phyloP scores from a whole-genome alignment of 2,113 vertebrate genomes.

The Caloenas nicobarica region DNA sequence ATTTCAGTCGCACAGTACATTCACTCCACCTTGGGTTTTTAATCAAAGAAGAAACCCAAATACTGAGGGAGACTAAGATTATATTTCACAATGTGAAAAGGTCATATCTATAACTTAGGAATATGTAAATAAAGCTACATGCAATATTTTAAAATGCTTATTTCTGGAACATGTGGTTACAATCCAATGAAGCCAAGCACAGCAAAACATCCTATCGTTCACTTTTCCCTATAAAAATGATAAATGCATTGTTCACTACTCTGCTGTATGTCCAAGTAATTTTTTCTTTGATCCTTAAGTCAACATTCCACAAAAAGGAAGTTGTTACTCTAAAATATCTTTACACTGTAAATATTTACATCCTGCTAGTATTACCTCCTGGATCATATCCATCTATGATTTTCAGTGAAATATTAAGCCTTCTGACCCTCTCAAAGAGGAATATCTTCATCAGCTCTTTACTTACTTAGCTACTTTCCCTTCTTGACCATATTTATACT shows the following conservation, averaged over 20 bases:
- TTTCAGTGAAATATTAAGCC: not conserved
- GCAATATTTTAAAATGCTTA: not conserved
- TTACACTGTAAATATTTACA: constrained; percentile 38
- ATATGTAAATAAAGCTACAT: not conserved
- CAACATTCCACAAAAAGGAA: not conserved
- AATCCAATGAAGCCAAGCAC: not conserved
- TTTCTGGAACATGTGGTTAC: not conserved
- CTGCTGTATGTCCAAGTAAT: not conserved
- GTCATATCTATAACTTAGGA: not conserved
- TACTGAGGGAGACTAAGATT: not conserved
- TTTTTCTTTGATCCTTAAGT: not conserved
- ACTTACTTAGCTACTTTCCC: not conserved
- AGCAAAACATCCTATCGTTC: constrained; percentile 12
- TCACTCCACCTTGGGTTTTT: not conserved
- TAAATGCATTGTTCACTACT: not conserved
- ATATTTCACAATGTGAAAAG: not conserved
- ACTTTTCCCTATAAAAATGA: constrained; percentile 25
- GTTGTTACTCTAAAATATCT: constrained; percentile 9
- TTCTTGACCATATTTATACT: not conserved
- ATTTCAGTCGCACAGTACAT: not conserved
- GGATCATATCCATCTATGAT: not conserved
- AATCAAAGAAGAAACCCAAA: not conserved
- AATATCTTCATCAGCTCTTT: not conserved
- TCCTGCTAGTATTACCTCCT: not conserved
- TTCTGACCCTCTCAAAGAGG: not conserved